Evolutionary conservation across 1,140 invertebrate species (phyloP).

Genomic region (Aricia agestis): DNA sequence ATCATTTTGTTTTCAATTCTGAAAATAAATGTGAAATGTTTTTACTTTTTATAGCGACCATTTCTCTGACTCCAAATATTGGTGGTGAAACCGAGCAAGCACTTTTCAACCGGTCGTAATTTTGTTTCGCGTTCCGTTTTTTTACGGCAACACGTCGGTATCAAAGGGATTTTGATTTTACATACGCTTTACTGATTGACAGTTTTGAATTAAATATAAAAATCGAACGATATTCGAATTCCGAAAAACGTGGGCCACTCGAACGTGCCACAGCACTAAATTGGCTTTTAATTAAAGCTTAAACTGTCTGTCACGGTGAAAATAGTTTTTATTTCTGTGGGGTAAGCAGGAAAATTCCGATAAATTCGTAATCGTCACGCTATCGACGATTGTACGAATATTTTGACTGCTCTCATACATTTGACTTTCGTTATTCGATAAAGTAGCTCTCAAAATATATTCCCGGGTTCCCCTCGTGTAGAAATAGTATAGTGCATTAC

Average conservation of each 20-base stretch:
- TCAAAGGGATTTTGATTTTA: conserved; percentile 9
- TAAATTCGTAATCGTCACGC: too few relatives aligned
- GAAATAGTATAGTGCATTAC: too few relatives aligned
- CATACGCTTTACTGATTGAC: not conserved
- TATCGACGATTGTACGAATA: too few relatives aligned
- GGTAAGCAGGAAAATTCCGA: too few relatives aligned
- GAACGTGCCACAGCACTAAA: not conserved
- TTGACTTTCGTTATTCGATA: too few relatives aligned
- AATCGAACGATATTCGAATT: not conserved
- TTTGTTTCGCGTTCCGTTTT: conserved; percentile 4
- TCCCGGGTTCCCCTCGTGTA: too few relatives aligned
- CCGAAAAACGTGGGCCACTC: not conserved
- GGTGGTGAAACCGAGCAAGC: not conserved
- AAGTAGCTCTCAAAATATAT: too few relatives aligned
- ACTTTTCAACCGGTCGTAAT: not conserved
- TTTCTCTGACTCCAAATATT: not conserved
- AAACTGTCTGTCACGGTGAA: too few relatives aligned
- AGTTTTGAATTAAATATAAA: conserved; percentile 4
- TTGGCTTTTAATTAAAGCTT: not conserved
- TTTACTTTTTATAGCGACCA: not conserved
- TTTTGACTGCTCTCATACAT: too few relatives aligned
- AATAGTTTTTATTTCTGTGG: too few relatives aligned
- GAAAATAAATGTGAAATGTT: not conserved
- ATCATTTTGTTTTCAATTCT: not conserved
- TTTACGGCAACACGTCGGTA: conserved; percentile 9